Base-by-base conservation (phyloP, 2,888 invertebrate genomes). In the Thereva unica region DNA sequence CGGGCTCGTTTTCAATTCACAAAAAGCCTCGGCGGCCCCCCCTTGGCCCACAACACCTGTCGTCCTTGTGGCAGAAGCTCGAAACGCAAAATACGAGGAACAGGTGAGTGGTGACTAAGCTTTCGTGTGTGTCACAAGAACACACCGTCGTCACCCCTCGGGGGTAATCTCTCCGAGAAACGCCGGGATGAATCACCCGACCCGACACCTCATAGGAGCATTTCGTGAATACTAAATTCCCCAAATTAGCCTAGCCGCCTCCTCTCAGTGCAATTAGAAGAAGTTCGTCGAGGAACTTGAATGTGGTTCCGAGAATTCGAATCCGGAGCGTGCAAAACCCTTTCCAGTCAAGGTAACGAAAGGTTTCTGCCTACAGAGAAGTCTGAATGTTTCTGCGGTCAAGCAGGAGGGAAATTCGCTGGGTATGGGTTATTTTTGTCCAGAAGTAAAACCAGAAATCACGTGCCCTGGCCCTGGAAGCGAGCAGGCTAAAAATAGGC, bases 401-500 rank as follows among this genome's bases (percentile, higher is more conserved):
- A 37, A 53, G 53, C 53, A 53, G 53, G 53, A 53, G 37, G n/a
- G 35, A 45, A 37, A 44, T 47, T 57, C 37, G 37, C 9, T 45
- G 10, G 44, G 8, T 23, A 37, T 35, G 6, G 34, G 37, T 38
- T 59, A 59, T 47, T 59, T 59, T 59, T 10, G 37, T 45, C 44
- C 10, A 35, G 40, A 23, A 7, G 10, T 10, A 38, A 47, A 59
- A 45, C 37, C 47, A 47, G 23, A 23, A 23, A 23, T 23, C 57
- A 47, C 57, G 57, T 59, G 57, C 57, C 47, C 23, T 10, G 9
- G 7, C n/a, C n/a, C 12, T 23, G 23, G 23, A 23, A 23, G n/a
- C 9, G 57, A 10, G 38, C 38, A 34, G 45, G 56, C 57, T 59
- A 59, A 59, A 59, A 42, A 59, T 59, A 59, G 57, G 6, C 12